Base-by-base conservation (phyloP, 2,888 invertebrate species). In the Xestia rhomboidea region DNA sequence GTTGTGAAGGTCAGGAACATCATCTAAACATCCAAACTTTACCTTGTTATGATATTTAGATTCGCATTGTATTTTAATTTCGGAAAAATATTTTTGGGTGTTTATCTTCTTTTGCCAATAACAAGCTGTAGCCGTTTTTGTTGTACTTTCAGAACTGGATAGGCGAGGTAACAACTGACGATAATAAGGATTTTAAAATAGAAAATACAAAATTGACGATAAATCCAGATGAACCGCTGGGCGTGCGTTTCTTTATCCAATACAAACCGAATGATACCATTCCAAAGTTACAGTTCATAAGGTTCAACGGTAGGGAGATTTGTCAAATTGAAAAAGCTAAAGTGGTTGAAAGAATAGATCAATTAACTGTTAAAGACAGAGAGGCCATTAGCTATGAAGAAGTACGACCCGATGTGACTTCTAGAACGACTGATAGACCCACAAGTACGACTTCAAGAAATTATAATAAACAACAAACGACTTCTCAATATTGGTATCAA, bases 231-330 rank as follows among this genome's bases (percentile, higher is more conserved):
- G 93, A 96, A 21, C 96, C 97, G 0, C 91, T 96, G 1, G 89
- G 95, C 0, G 93, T 97, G 1, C 93, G 97, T n/a, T 97, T 97
- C 88, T 97, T 97, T 90, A 96, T 97, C 15, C 97, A 97, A 85
- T 97, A 97, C 91, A 95, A 97, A 83, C 90, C 93, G 1, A 88
- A 92, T 6, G 92, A 91, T 27, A 92, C 92, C 21, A 89, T 94
- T 1, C 97, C 97, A 0, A 95, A 94, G 73, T 84, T 97, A 0
- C 91, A 90, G 77, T 92, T 92, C 18, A 97, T 97, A 63, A 81
- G 96, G 71, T 91, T 97, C 24, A 97, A 97, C 82, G 97, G 97
- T 1, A 93, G 95, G 84, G 97, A 97, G 69, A 97, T 97, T 30
- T 97, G 97, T 85, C 64, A 41, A 41, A 18, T 63, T n/a, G 67